These are phyloP conservation scores for Zosterops hypoxanthus DNA, from an alignment of 2,113 vertebrate species.

Conservation along the genomic window DNA sequence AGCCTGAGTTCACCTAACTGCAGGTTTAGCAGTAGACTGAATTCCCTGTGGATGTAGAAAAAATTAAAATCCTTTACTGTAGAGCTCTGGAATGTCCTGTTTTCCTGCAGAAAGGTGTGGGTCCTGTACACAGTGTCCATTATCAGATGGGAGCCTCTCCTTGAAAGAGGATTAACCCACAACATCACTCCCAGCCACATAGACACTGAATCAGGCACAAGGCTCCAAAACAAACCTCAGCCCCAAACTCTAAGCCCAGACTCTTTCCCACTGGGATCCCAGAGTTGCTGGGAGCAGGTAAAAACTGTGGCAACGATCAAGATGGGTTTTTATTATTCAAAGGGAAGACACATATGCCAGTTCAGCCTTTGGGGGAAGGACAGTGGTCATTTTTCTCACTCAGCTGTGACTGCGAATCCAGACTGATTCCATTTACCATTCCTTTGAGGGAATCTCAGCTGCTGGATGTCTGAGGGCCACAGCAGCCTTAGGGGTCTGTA, in stretches of 20 bases:
- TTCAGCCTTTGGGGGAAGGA: neutral
- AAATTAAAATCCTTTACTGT: neutral
- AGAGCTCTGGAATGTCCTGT: conserved; percentile 39
- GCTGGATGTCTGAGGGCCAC: neutral
- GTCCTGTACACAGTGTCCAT: neutral
- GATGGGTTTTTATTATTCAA: neutral
- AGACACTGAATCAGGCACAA: neutral
- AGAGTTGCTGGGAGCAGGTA: neutral
- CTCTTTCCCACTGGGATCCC: too few species aligned
- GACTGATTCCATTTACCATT: neutral
- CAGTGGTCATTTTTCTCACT: neutral
- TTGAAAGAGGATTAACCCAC: conserved; percentile 19
- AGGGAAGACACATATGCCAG: neutral
- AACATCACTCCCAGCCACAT: neutral
- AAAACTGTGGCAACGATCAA: neutral
- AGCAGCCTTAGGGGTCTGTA: neutral
- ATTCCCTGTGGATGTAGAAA: neutral
- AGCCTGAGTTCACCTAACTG: neutral
- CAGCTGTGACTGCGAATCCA: neutral
- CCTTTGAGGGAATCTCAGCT: neutral
- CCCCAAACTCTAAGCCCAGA: neutral
- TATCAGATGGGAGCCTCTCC: conserved; percentile 55
- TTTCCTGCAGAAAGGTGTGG: conserved; percentile 37
- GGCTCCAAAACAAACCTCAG: neutral
- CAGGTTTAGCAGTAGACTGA: neutral